Evolutionary conservation across 2,113 vertebrate species (phyloP), one percentile per base, ranked within the genome.

Genomic region (Smithornis capensis): DNA sequence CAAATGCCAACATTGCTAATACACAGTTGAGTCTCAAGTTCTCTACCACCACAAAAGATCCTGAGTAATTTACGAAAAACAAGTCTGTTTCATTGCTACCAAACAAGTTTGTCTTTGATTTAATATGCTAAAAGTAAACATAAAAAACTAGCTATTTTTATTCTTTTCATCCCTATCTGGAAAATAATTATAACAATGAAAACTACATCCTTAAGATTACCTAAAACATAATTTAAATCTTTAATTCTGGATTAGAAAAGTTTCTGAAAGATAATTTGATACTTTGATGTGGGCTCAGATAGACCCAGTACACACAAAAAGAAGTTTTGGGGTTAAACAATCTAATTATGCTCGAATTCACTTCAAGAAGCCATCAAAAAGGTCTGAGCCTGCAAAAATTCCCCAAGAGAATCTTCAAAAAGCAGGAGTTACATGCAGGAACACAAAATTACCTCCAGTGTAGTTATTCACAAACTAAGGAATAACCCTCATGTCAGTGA

Each of bases 381-480:
- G n/a, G 14, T 27, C 16, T 67, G 35, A 71, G 53, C 50, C 53
- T 80, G 37, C 37, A 86, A 79, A 89, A 92, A 52, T 50, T 67
- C 63, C 50, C 13, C 12, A 8, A 50, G 11, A 60, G 33, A 76
- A 13, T 44, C 27, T 69, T 55, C 29, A 79, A 77, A 67, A 40
- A 79, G 19, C 74, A 65, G 42, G 16, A 12, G 3, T 29, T 12
- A 25, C 11, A 50, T 21, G 24, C 27, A 67, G 63, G 33, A 83
- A 56, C 85, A 64, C 53, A 89, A 47, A 75, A 75, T 35, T 50
- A 35, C 59, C 37, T 82, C 33, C 53, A 56, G 44, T 60, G 64
- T 87, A 86, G 89, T 93, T 95, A 87, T 80, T 90, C 75, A 88
- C 67, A 64, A 85, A 27, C 45, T 45, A 70, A 89, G 59, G 68